phyloP scores from a whole-genome alignment of 2,888 invertebrate species.

The Microctonus brassicae region DNA sequence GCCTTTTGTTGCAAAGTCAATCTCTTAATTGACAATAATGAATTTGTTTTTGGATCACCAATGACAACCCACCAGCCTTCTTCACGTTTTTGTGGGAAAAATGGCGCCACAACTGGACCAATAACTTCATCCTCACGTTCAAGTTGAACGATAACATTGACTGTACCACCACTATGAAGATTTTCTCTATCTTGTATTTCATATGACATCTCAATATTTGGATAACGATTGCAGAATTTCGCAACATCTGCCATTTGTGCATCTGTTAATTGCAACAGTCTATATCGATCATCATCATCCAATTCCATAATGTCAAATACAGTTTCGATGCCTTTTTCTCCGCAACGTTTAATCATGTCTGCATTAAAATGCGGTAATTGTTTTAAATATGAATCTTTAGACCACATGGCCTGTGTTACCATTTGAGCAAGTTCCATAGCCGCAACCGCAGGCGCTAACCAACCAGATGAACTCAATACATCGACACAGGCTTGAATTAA shows the following conservation, averaged over 20 bases:
- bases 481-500: slow-evolving; percentile 96
- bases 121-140: slow-evolving; percentile 97
- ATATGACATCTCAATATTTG: slow-evolving; percentile 96
- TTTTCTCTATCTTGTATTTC: slow-evolving; percentile 87
- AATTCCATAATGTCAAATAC: slow-evolving; percentile 97
- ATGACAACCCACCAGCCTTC: slow-evolving; percentile 99
- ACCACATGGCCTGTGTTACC: slow-evolving; percentile 99
- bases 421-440: slow-evolving; percentile 99
- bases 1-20: slow-evolving; percentile 95
- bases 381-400: slow-evolving; percentile 96
- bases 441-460: slow-evolving; percentile 97
- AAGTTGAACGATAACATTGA: slow-evolving; percentile 90
- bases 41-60: slow-evolving; percentile 95
- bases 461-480: slow-evolving; percentile 94
- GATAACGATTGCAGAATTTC: slow-evolving; percentile 98
- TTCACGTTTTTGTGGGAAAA: slow-evolving; percentile 95
- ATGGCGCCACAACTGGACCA: slow-evolving; percentile 97
- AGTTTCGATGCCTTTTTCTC: slow-evolving; percentile 91
- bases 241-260: slow-evolving; percentile 98
- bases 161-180: slow-evolving; percentile 82
- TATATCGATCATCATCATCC: slow-evolving; percentile 89
- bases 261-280: slow-evolving; percentile 84
- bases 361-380: slow-evolving; percentile 95
- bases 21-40: slow-evolving; percentile 95
- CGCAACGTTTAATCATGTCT: slow-evolving; percentile 91